Base-by-base conservation (phyloP, 2,797 vertebrate species). In the Pipistrellus nathusii region DNA sequence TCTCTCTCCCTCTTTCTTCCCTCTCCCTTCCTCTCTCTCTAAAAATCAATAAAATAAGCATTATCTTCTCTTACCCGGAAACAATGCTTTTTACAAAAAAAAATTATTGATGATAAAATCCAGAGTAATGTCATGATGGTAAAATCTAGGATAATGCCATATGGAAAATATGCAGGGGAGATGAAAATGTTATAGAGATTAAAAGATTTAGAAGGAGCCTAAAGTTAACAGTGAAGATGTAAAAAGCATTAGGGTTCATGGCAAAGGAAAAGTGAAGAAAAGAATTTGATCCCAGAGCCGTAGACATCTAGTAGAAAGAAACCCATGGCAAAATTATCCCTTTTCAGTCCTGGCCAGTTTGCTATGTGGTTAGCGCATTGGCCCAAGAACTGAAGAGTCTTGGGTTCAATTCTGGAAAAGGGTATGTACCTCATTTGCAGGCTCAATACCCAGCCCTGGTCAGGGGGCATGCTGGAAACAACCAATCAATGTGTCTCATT, bases 71-170 rank as follows among this genome's bases (percentile, higher is more conserved):
- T 27, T 27, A 59, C 25, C 27, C 57, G 13, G 25, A 59, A 59
- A 27, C 57, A 59, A 59, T 27, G 57, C 5, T 59, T 59, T 59
- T 59, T 59, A 59, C 57, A 59, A 59, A 59, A 59, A 25, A 27
- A 94, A 81, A 81, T 92, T 41, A 66, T 55, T 48, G 62, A 85
- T 53, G 35, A 44, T 73, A 90, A 91, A 92, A 88, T 71, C 38
- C 78, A 85, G 38, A 9, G 27, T 91, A 84, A 72, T 7, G 25
- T 32, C n/a, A 35, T 32, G n/a, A 18, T 53, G 35, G 18, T 73
- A 92, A 91, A 92, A 85, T 75, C 38, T 73, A 85, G 38, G 9
- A 23, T 91, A 84, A 72, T 4, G 17, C 9, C 5, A n/a, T 21
- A 4, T 44, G 30, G 38, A 55, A 87, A 76, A 59, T 90, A 59